These are phyloP conservation scores for Dasysyrphus tricinctus DNA, from an alignment of 2,888 invertebrate genomes.

Conservation along the genomic window DNA sequence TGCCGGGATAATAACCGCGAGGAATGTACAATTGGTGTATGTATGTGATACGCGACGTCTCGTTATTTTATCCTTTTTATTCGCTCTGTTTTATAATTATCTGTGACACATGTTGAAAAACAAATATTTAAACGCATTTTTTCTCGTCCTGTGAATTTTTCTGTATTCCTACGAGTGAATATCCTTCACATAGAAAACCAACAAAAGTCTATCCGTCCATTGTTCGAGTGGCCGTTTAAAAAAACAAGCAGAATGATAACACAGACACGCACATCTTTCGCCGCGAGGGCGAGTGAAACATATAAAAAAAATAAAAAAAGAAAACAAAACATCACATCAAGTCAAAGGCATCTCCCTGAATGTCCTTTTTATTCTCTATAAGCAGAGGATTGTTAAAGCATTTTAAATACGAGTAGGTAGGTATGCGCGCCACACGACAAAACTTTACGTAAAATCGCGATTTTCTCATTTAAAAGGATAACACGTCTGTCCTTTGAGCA, in stretches of 20 bases:
- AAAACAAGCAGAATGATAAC: slow-evolving; percentile 27
- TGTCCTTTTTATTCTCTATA: slow-evolving; percentile 42
- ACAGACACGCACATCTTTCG: slow-evolving; percentile 44
- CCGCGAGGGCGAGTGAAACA: slow-evolving; percentile 28
- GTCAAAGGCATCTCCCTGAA: slow-evolving; percentile 35
- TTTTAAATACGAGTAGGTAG: not conserved
- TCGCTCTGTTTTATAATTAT: slow-evolving; percentile 68
- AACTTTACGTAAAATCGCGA: slow-evolving; percentile 53
- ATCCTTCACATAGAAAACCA: slow-evolving; percentile 34
- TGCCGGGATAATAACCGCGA: slow-evolving; percentile 59
- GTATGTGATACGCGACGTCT: slow-evolving; percentile 66
- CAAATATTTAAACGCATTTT: slow-evolving; percentile 66
- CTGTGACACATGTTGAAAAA: slow-evolving; percentile 75
- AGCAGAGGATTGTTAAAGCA: slow-evolving; percentile 1
- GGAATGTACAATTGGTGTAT: slow-evolving; percentile 50
- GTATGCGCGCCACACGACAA: not conserved
- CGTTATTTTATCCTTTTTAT: slow-evolving; percentile 47
- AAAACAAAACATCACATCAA: slow-evolving; percentile 18
- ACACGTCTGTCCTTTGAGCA: slow-evolving; percentile 6
- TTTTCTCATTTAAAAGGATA: not conserved
- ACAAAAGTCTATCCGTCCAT: slow-evolving; percentile 41
- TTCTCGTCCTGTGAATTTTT: not conserved
- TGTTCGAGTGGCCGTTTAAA: slow-evolving; percentile 37
- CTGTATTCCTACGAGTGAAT: not conserved
- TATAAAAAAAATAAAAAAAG: slow-evolving; percentile 22